Evolutionary conservation across 2,113 vertebrate genomes (phyloP).

Genomic region (Micromys minutus): DNA sequence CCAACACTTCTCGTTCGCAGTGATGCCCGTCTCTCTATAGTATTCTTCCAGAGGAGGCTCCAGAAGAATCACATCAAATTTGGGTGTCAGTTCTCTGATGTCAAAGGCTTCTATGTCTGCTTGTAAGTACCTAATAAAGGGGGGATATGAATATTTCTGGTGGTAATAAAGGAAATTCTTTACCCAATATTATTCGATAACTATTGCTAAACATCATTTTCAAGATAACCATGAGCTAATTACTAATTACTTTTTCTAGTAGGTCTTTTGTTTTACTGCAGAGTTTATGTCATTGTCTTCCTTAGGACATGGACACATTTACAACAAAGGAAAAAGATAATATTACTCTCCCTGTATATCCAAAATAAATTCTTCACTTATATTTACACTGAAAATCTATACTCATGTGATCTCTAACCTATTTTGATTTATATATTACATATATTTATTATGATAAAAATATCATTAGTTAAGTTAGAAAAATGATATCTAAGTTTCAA

Average conservation of each 20-base stretch:
- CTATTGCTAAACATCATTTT: background rate
- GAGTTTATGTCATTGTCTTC: background rate
- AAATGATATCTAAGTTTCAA: constrained; percentile 23
- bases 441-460: background rate
- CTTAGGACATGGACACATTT: background rate
- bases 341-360: background rate
- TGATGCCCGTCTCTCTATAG: constrained; percentile 97
- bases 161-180: background rate
- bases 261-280: background rate
- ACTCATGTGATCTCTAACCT: background rate
- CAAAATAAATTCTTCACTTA: background rate
- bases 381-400: background rate
- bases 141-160: background rate
- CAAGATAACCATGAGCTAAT: background rate
- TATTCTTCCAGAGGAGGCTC: constrained; percentile 98
- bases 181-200: background rate
- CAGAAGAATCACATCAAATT: constrained; percentile 98
- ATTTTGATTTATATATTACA: background rate
- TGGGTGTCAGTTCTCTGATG: constrained; percentile 94
- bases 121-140: constrained; percentile 93
- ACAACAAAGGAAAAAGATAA: background rate
- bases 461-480: background rate
- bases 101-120: constrained; percentile 96
- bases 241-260: background rate
- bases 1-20: constrained; percentile 97